A percentile compares a stretch with the other conserved stretches of the same genome.
These are phyloP conservation scores for Agrenia bidenticulata DNA, from an alignment of 2,888 invertebrate genomes.

Conservation along the genomic window DNA sequence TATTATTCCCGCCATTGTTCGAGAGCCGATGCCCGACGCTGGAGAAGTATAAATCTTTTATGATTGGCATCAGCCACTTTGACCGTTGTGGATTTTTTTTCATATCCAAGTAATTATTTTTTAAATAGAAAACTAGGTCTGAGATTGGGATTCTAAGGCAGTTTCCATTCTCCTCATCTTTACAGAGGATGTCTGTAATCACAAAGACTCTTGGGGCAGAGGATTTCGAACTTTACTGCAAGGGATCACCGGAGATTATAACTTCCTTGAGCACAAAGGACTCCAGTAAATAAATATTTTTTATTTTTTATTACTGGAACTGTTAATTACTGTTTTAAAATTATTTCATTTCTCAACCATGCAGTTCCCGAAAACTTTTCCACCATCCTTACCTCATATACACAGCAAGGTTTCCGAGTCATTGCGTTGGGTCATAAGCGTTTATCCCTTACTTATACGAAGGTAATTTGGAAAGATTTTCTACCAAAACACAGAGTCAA, in stretches of 20 bases:
- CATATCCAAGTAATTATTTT: too few relatives aligned
- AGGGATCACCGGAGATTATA: conserved; percentile 92
- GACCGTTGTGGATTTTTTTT: too few relatives aligned
- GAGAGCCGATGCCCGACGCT: too few relatives aligned
- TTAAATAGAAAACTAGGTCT: conserved; percentile 66
- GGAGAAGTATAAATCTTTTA: too few relatives aligned
- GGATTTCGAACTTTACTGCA: conserved; percentile 77
- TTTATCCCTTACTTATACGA: conserved; percentile 68
- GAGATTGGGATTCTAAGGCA: conserved; percentile 82
- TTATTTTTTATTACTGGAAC: too few relatives aligned
- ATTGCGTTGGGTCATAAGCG: conserved; percentile 81
- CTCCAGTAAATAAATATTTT: conserved; percentile 63
- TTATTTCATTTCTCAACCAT: too few relatives aligned
- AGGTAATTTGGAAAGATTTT: too few relatives aligned
- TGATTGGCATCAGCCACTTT: too few relatives aligned
- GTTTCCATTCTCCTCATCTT: conserved; percentile 82
- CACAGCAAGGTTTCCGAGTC: conserved; percentile 88
- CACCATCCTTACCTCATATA: conserved; percentile 76
- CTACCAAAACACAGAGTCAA: neutral
- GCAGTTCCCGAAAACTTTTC: conserved; percentile 77
- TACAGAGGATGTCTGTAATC: conserved; percentile 88
- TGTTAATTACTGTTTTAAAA: too few relatives aligned
- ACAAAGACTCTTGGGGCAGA: conserved; percentile 71
- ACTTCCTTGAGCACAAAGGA: conserved; percentile 71
- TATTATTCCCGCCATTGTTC: conserved; percentile 79